These are phyloP conservation scores for Guaruba guarouba DNA, from an alignment of 2,113 vertebrate genomes.

Conservation along the genomic window DNA sequence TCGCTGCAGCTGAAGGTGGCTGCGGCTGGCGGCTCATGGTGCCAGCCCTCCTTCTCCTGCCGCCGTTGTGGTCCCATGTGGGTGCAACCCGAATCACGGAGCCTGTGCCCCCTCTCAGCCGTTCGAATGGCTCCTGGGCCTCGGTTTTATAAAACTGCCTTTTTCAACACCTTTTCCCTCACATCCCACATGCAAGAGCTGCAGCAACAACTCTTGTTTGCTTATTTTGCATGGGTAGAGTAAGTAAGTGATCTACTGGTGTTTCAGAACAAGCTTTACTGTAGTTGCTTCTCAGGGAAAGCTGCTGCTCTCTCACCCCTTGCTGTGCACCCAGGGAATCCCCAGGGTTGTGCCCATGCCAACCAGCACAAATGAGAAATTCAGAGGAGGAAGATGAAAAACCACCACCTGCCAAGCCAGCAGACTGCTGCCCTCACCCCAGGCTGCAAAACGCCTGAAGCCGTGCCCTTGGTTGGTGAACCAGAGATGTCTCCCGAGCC, in stretches of 20 bases:
- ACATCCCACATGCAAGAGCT: not conserved
- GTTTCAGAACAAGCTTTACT: not conserved
- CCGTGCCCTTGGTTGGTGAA: not conserved
- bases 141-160: rapidly evolving
- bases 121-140: rapidly evolving
- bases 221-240: not conserved
- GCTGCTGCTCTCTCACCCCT: not conserved
- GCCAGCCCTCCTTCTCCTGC: not conserved
- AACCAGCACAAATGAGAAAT: not conserved
- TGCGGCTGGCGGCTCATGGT: not conserved
- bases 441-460: not conserved
- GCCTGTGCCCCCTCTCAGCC: too few relatives aligned
- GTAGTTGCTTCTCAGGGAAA: not conserved
- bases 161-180: not conserved
- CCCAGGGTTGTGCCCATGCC: not conserved
- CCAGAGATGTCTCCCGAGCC: not conserved
- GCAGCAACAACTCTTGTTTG: not conserved
- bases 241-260: not conserved
- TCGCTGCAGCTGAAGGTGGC: not conserved
- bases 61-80: not conserved
- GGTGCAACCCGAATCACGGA: not conserved
- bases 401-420: not conserved
- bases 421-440: not conserved
- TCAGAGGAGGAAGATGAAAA: not conserved
- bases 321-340: not conserved